Evolutionary conservation across 2,797 vertebrate species (phyloP).

Genomic region (Lagodon rhomboides): DNA sequence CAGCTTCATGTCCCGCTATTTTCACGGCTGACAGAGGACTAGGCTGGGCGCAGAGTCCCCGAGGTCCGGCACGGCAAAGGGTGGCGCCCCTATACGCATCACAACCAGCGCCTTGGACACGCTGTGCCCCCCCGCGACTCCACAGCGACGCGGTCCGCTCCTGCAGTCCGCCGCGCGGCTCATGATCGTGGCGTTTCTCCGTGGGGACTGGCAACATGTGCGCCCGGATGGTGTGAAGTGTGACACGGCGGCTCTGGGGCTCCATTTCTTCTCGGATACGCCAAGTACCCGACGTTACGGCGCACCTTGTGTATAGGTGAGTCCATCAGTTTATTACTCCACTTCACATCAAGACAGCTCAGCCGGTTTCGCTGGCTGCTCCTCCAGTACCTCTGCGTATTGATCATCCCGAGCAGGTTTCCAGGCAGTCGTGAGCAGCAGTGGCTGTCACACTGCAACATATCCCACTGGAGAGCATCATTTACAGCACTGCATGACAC

Average conservation of each 20-base stretch:
- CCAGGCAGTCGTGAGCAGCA: slow-evolving; percentile 11
- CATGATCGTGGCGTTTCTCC: slow-evolving; percentile 63
- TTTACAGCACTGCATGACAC: neutral
- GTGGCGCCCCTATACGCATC: slow-evolving; percentile 72
- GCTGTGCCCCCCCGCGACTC: slow-evolving; percentile 51
- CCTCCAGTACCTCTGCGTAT: slow-evolving; percentile 3
- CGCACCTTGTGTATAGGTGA: slow-evolving; percentile 78
- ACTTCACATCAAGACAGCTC: slow-evolving; percentile 19
- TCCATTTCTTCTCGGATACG: slow-evolving; percentile 72
- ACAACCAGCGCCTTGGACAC: slow-evolving; percentile 52
- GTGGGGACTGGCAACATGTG: slow-evolving; percentile 77
- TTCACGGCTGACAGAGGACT: slow-evolving; percentile 13
- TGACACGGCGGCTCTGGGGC: slow-evolving; percentile 65
- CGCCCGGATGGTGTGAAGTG: slow-evolving; percentile 73
- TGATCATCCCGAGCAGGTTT: slow-evolving; percentile 31
- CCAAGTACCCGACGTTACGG: slow-evolving; percentile 73
- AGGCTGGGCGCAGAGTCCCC: slow-evolving; percentile 53
- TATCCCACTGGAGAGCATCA: slow-evolving; percentile 1
- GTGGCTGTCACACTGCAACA: slow-evolving; percentile 31
- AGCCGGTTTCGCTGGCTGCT: slow-evolving; percentile 14
- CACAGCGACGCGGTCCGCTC: slow-evolving; percentile 44
- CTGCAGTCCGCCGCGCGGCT: slow-evolving; percentile 52
- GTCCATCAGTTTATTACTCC: slow-evolving; percentile 41
- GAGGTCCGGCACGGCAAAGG: slow-evolving; percentile 61
- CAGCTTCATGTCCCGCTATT: slow-evolving; percentile 31